phyloP scores from a whole-genome alignment of 2,797 vertebrate genomes.

The Moxostoma hubbsi region DNA sequence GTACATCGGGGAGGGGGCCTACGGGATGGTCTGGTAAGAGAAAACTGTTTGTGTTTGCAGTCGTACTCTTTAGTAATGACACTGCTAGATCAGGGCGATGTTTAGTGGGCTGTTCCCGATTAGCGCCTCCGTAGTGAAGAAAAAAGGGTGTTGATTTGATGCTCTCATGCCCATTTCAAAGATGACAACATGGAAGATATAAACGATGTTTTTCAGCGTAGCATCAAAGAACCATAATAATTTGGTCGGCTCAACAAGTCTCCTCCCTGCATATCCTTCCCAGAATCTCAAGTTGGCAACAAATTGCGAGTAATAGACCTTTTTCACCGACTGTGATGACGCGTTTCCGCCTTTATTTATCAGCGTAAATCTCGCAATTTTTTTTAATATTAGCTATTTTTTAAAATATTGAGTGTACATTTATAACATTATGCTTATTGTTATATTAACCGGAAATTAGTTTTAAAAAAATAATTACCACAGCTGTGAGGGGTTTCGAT shows the following conservation, averaged over 20 bases:
- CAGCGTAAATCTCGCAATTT: no score
- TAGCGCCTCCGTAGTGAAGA: not conserved
- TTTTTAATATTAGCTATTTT: no score
- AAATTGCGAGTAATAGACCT: slow-evolving; percentile 10
- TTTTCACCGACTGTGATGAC: no score
- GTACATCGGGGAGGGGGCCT: slow-evolving; percentile 90
- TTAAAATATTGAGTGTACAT: no score
- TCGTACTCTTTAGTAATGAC: not conserved
- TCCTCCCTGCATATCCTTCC: slow-evolving; percentile 6
- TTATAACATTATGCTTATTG: no score
- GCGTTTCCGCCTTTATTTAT: no score
- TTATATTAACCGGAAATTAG: no score
- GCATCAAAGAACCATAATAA: not conserved
- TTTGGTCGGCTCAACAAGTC: slow-evolving; percentile 36
- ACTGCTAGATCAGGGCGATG: not conserved
- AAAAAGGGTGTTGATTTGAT: not conserved
- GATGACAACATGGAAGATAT: no score
- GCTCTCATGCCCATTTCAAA: not conserved
- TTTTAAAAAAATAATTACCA: no score
- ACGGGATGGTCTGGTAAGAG: slow-evolving; percentile 90
- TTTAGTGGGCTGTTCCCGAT: slow-evolving; percentile 1
- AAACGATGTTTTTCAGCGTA: not conserved
- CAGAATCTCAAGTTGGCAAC: slow-evolving; percentile 19
- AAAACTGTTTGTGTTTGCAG: not conserved
- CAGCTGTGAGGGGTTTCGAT: no score